Conservation (phyloP, 2,113 vertebrate species). For the Neoarius graeffei region DNA sequence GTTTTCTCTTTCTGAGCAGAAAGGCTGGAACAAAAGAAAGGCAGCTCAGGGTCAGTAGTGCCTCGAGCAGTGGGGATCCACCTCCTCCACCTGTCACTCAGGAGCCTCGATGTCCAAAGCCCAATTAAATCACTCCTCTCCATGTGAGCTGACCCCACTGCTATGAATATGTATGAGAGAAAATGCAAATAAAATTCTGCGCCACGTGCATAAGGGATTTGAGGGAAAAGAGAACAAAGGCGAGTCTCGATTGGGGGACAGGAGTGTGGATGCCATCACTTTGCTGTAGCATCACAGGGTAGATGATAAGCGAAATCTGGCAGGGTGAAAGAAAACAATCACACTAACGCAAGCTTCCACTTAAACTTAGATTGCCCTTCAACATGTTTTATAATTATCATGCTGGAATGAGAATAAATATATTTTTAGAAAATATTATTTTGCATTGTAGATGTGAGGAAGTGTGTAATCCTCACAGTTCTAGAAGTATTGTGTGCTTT, state of each 20-base stretch:
- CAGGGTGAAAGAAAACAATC: slow-evolving; percentile 23
- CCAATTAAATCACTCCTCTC: slow-evolving; percentile 73
- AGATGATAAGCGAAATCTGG: slow-evolving; percentile 44
- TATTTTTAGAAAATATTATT: background rate
- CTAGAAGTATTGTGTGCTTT: too few relatives aligned
- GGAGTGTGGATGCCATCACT: slow-evolving; percentile 72
- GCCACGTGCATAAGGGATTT: slow-evolving; percentile 43
- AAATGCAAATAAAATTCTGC: slow-evolving; percentile 72
- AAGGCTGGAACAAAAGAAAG: slow-evolving; percentile 56
- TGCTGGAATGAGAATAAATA: slow-evolving; percentile 21
- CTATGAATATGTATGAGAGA: slow-evolving; percentile 77
- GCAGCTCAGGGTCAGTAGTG: slow-evolving; percentile 70
- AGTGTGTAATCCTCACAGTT: background rate
- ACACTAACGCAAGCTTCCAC: background rate
- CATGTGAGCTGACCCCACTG: slow-evolving; percentile 71
- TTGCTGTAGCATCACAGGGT: slow-evolving; percentile 54
- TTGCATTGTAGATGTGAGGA: background rate
- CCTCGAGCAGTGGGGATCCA: slow-evolving; percentile 69
- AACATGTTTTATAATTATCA: background rate
- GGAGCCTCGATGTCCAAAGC: slow-evolving; percentile 73
- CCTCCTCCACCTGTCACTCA: slow-evolving; percentile 77
- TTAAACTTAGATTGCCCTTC: background rate
- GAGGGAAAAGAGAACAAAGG: slow-evolving; percentile 60
- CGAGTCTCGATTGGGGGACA: slow-evolving; percentile 59
- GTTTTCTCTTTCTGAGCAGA: slow-evolving; percentile 60